phyloP scores from a whole-genome alignment of 92 coral and sea anemone species.

The Phenganax marumi region DNA sequence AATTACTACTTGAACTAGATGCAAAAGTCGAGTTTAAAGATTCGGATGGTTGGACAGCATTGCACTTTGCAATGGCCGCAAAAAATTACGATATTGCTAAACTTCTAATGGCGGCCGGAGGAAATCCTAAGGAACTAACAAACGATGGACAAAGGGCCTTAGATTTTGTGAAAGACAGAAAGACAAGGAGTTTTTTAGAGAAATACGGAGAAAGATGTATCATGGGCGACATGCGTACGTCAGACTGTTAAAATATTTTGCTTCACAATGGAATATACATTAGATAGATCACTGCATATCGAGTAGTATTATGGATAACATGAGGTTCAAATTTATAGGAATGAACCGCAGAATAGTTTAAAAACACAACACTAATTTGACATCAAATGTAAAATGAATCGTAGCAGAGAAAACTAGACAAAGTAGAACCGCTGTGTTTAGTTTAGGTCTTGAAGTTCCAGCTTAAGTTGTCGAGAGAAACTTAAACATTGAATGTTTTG shows the following conservation, averaged over 20 bases:
- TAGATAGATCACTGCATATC: no score
- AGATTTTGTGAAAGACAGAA: slow-evolving; percentile 67
- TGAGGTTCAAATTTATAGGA: no score
- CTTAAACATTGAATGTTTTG: no score
- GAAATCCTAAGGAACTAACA: slow-evolving; percentile 53
- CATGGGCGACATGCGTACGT: slow-evolving; percentile 36
- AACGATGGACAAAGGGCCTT: slow-evolving; percentile 73
- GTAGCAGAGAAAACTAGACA: no score
- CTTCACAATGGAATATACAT: no score
- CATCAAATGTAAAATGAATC: no score
- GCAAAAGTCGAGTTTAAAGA: slow-evolving; percentile 39
- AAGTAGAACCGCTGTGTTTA: no score
- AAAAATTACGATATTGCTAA: slow-evolving; percentile 78
- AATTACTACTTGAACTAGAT: slow-evolving; percentile 20
- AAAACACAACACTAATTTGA: no score
- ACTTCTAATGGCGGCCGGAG: slow-evolving; percentile 71
- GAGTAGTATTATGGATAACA: neutral
- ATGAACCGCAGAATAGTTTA: no score
- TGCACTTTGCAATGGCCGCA: slow-evolving; percentile 82
- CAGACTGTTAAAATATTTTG: slow-evolving; percentile 15
- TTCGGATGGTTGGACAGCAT: slow-evolving; percentile 87
- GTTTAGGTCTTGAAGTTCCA: no score
- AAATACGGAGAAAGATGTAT: slow-evolving; percentile 58
- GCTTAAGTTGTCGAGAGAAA: no score
- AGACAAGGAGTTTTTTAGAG: slow-evolving; percentile 42